These are phyloP conservation scores for Hypocryptadius cinnamomeus DNA, from an alignment of 2,113 vertebrate species.

Conservation along the genomic window DNA sequence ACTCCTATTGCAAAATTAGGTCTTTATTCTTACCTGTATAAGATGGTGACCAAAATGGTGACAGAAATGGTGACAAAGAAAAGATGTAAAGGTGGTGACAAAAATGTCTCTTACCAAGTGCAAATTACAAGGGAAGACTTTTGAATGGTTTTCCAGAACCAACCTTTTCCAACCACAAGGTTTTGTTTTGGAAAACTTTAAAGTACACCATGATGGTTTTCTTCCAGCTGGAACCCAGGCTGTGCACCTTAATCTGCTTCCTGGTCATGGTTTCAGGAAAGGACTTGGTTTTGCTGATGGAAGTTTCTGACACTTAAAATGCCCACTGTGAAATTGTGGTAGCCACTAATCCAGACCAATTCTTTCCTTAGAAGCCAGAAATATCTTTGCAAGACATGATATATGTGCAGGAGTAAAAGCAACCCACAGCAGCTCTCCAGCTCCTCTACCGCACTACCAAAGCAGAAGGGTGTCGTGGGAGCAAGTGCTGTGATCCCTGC, in stretches of 20 bases:
- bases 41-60: background rate
- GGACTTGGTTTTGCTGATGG: background rate
- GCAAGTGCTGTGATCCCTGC: background rate
- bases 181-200: background rate
- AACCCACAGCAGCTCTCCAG: background rate
- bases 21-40: background rate
- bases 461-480: background rate
- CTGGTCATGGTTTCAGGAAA: background rate
- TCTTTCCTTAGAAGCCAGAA: background rate
- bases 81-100: background rate
- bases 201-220: background rate
- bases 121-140: background rate
- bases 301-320: background rate
- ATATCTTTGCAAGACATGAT: background rate
- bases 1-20: background rate
- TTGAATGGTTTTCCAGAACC: background rate
- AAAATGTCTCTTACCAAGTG: background rate
- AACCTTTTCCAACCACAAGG: background rate
- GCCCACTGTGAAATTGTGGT: background rate
- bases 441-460: background rate
- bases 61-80: too few relatives aligned
- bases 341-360: background rate
- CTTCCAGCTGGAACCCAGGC: background rate
- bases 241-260: background rate
- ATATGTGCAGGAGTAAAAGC: background rate